These are phyloP conservation scores for Actinemys pallida DNA, from an alignment of 2,113 vertebrate species.

Conservation along the genomic window DNA sequence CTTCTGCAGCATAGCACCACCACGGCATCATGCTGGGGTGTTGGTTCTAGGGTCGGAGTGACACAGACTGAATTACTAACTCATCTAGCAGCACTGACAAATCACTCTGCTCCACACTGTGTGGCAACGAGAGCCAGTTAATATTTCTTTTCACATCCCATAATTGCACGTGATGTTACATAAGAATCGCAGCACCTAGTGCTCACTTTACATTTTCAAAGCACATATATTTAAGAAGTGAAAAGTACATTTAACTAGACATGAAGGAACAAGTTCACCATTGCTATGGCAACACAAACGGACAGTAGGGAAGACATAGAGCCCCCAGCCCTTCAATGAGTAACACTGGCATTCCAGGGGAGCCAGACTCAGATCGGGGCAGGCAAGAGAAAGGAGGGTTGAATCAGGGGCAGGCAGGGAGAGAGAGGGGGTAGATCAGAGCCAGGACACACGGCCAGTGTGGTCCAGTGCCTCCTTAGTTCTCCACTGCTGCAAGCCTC, in stretches of 20 bases:
- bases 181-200: not conserved
- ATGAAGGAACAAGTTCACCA: not conserved
- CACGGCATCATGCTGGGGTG: not conserved
- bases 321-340: not conserved
- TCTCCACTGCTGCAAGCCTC: not conserved
- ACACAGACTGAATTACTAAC: not conserved
- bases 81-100: not conserved
- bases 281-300: constrained; percentile 38
- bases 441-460: not conserved
- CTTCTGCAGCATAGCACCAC: not conserved
- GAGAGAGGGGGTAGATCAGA: not conserved
- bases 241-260: constrained; percentile 8
- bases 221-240: constrained; percentile 8
- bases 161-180: not conserved
- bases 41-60: not conserved
- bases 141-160: not conserved
- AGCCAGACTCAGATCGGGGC: not conserved
- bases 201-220: not conserved
- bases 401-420: not conserved
- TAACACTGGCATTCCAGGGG: not conserved
- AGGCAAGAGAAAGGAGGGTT: not conserved
- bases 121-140: not conserved
- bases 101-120: not conserved
- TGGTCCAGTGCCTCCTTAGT: not conserved
- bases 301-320: not conserved